Evolutionary conservation across 2,888 invertebrate genomes (phyloP).

Genomic region (Eupithecia subfuscata): DNA sequence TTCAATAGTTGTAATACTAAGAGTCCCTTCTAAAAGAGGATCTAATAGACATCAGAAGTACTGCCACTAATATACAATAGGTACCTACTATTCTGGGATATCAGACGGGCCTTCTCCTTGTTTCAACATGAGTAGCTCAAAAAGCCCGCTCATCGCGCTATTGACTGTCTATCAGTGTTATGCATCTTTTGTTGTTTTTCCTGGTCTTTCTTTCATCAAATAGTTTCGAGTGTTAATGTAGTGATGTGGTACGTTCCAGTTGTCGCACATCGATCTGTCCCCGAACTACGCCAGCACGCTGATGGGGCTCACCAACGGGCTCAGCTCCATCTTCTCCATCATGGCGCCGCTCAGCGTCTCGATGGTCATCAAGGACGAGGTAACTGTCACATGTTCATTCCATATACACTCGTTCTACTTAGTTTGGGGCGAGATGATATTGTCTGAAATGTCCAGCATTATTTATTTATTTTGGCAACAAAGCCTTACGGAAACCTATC

Average conservation of each 20-base stretch:
- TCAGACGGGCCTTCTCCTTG: not conserved
- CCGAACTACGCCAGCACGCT: slow-evolving; percentile 92
- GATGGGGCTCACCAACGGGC: slow-evolving; percentile 93
- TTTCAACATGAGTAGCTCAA: not conserved
- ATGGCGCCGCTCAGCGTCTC: slow-evolving; percentile 90
- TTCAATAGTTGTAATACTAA: not conserved
- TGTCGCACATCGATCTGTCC: slow-evolving; percentile 93
- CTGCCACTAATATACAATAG: not conserved
- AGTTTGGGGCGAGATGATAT: not conserved
- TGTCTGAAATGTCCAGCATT: too few relatives aligned
- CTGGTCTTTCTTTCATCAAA: not conserved
- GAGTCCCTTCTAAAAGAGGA: too few relatives aligned
- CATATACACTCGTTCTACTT: not conserved
- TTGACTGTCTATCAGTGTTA: not conserved
- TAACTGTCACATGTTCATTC: slow-evolving; percentile 31
- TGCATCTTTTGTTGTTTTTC: not conserved
- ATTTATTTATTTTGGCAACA: too few relatives aligned
- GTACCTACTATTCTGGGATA: not conserved
- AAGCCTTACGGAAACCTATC: too few relatives aligned
- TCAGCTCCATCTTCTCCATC: slow-evolving; percentile 91
- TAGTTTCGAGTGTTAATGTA: not conserved
- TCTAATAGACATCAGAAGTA: not conserved
- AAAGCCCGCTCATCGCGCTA: not conserved
- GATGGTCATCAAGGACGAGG: slow-evolving; percentile 87
- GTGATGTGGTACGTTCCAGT: slow-evolving; percentile 57